These are phyloP conservation scores for Caenorhabditis sp. DNA, from an alignment of 2,888 invertebrate genomes.

Conservation along the genomic window DNA sequence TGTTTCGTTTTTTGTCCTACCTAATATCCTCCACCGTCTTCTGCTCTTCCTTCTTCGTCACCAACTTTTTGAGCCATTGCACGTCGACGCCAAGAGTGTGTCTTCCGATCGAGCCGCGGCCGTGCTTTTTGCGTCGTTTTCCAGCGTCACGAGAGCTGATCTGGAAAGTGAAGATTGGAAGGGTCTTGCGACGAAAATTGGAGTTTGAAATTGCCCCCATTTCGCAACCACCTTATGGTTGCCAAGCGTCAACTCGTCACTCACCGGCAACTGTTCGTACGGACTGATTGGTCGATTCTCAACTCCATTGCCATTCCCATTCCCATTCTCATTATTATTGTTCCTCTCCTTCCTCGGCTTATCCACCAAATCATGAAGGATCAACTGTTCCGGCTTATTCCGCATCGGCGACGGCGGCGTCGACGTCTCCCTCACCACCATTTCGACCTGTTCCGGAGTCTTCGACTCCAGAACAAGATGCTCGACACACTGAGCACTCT, in stretches of 20 bases:
- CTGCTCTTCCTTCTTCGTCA: constrained; percentile 65
- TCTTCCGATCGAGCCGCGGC: constrained; percentile 75
- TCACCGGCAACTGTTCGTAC: constrained; percentile 77
- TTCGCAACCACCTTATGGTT: too few relatives aligned
- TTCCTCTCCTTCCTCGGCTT: constrained; percentile 59
- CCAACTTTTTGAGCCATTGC: constrained; percentile 79
- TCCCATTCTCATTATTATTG: constrained; percentile 36
- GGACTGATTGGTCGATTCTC: constrained; percentile 69
- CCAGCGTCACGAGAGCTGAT: constrained; percentile 49
- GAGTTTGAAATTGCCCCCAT: too few relatives aligned
- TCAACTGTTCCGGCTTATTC: constrained; percentile 50
- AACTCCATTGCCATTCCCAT: constrained; percentile 33
- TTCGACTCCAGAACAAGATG: constrained; percentile 32
- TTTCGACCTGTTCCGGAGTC: constrained; percentile 17
- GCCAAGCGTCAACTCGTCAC: too few relatives aligned
- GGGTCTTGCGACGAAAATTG: too few relatives aligned
- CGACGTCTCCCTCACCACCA: constrained; percentile 20
- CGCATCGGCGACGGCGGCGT: constrained; percentile 52
- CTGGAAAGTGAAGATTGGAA: constrained; percentile 11
- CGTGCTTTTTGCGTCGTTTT: constrained; percentile 74
- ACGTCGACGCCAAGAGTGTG: constrained; percentile 83
- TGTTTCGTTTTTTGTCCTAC: constrained; percentile 11
- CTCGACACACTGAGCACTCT: constrained; percentile 44
- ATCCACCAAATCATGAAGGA: constrained; percentile 53
- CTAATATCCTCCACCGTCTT: constrained; percentile 46